phyloP scores from a whole-genome alignment of 2,113 vertebrate genomes.

The Condylura cristata region DNA sequence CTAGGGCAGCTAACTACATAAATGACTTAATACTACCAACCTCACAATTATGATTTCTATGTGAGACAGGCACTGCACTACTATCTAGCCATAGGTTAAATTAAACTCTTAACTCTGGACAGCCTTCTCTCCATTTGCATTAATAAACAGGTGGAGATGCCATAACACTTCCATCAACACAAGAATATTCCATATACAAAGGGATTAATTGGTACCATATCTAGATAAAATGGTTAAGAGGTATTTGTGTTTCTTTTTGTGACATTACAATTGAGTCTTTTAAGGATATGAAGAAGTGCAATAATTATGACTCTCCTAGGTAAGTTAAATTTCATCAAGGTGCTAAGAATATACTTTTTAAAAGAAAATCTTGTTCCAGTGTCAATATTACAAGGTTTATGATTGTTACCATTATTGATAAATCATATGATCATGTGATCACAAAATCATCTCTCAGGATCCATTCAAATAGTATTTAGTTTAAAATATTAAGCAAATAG shows the following conservation, averaged over 20 bases:
- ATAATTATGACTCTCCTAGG: constrained; percentile 10
- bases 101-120: neutral
- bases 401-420: constrained; percentile 4
- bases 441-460: neutral
- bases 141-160: neutral
- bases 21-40: neutral
- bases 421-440: neutral
- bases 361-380: neutral
- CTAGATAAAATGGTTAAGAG: constrained; percentile 35
- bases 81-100: neutral
- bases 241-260: neutral
- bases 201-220: neutral
- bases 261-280: constrained; percentile 26
- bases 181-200: neutral
- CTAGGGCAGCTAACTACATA: constrained; percentile 2
- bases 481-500: neutral
- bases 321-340: neutral
- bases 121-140: neutral
- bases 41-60: neutral
- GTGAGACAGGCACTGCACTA: neutral
- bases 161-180: neutral
- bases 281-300: neutral
- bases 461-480: neutral
- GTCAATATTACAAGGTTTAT: constrained; percentile 34
- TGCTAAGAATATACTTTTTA: constrained; percentile 6